Base-by-base conservation (phyloP, 2,113 vertebrate species). In the Spilogale gracilis region DNA sequence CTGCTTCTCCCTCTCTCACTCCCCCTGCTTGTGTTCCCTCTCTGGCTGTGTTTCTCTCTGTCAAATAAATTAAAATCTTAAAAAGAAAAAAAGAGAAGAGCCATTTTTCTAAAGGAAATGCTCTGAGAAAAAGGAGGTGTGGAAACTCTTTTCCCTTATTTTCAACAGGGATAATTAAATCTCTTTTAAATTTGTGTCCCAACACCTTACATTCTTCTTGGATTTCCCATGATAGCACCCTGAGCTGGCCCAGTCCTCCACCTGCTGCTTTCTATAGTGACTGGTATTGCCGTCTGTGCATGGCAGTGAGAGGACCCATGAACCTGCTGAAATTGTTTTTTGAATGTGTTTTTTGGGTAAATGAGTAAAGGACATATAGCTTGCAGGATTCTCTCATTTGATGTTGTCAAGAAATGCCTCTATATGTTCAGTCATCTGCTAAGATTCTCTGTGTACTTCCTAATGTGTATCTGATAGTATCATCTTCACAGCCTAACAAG, bases 81-180 rank as follows among this genome's bases (percentile, higher is more conserved):
- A 38, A 38, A 38, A 38, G 38, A 38, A 38, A 38, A 38, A n/a
- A 88, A 91, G 30, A 69, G 11, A 80, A 23, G 18, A 88, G 21
- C 79, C 81, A 76, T 4, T 78, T 86, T 69, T 89, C 52, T 92
- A 58, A 92, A 87, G 60, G 32, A 90, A 96, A 93, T 87, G 0
- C 2, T 56, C 38, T 71, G 30, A 27, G n/a, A 23, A 81, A 86
- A 43, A 92, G 7, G 2, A 52, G 0, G 2, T 4, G 4, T 54
- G 3, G 7, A 17, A 90, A 43, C 48, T 27, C 10, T 38, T 27
- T 92, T 38, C 11, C 20, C 73, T 69, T 73, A 30, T 82, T 61
- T 89, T 89, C 16, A 61, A 89, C 50, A 27, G n/a, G 6, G 13
- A 94, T 25, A 61, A 76, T 48, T 45, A 73, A 94, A 43, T 10